Evolutionary conservation across 2,113 vertebrate species (phyloP).

Genomic region (Erythrocercus mccallii): DNA sequence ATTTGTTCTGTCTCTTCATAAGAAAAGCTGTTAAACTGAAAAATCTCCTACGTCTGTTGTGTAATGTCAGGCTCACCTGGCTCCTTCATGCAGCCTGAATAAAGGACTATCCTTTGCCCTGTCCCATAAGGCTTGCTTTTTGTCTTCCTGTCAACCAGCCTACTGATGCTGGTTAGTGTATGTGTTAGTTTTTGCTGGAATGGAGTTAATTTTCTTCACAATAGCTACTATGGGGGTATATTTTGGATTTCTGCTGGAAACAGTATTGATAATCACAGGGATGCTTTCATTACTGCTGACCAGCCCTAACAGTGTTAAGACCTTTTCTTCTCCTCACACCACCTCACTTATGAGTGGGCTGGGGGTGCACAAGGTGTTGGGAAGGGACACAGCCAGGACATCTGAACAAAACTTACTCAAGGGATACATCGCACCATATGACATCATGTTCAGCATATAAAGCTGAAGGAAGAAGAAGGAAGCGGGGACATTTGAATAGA

Average conservation of each 20-base stretch:
- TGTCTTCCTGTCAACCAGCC: background rate
- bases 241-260: background rate
- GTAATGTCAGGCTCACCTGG: background rate
- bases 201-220: background rate
- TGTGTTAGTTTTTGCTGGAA: background rate
- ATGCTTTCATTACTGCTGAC: background rate
- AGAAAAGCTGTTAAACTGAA: conserved; percentile 23
- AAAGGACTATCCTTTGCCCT: background rate
- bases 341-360: background rate
- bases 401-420: background rate
- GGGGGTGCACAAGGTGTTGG: background rate
- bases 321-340: rapidly evolving
- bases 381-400: background rate
- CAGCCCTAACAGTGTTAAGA: background rate
- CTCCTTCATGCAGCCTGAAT: background rate
- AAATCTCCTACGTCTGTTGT: background rate
- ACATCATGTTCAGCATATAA: background rate
- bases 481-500: background rate
- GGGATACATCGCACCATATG: background rate
- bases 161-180: background rate
- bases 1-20: conserved; percentile 6
- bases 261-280: background rate
- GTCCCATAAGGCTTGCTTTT: background rate
- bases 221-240: background rate
- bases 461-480: background rate